Conservation (phyloP, 2,797 vertebrate genomes). For the Hylomyscus alleni region DNA sequence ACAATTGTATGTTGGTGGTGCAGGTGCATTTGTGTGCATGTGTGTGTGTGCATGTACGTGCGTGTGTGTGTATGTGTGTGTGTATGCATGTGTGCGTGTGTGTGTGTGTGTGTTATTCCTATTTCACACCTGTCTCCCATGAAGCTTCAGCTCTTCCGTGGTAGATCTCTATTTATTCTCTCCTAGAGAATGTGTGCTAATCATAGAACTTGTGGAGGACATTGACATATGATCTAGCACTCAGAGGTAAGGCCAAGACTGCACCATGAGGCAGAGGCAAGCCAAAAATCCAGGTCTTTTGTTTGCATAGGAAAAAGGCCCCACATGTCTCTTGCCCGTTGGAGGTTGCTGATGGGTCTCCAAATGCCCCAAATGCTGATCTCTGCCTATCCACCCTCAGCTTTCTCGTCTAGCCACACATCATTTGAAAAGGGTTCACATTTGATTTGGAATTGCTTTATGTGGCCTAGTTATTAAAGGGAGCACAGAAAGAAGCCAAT, state of each 20-base stretch:
- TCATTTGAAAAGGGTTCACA: background rate
- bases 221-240: too few relatives aligned
- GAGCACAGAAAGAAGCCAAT: background rate
- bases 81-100: background rate
- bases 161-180: background rate
- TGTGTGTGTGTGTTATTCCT: background rate
- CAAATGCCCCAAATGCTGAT: background rate
- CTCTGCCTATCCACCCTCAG: background rate
- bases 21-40: accelerated
- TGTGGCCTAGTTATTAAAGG: background rate
- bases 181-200: accelerated
- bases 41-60: background rate
- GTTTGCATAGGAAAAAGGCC: background rate
- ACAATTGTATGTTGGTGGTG: accelerated
- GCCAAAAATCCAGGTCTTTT: background rate
- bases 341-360: background rate
- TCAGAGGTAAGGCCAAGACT: background rate
- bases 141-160: background rate
- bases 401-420: background rate
- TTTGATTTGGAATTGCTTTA: background rate
- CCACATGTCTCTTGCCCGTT: accelerated
- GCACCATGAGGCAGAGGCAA: accelerated
- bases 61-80: background rate
- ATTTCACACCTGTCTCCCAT: too few relatives aligned
- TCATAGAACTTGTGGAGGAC: accelerated